These are phyloP conservation scores for Ictalurus furcatus DNA, from an alignment of 2,113 vertebrate genomes.

Conservation along the genomic window DNA sequence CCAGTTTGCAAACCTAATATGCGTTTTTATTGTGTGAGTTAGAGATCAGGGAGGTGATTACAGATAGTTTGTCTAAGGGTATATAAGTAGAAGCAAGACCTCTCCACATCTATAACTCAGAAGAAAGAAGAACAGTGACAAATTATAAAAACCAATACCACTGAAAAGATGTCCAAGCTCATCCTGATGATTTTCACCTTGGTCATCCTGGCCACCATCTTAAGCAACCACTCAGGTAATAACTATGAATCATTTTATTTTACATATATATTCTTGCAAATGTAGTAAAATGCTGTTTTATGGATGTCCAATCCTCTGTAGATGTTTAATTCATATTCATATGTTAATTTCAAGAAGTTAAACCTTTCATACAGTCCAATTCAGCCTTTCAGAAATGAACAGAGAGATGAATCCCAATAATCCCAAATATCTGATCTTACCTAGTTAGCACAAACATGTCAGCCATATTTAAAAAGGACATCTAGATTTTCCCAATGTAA, in stretches of 20 bases:
- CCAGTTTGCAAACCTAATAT: neutral
- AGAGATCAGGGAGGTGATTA: neutral
- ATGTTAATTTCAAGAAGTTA: neutral
- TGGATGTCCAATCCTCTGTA: neutral
- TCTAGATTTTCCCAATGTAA: neutral
- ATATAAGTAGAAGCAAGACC: constrained; percentile 23
- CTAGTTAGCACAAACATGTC: neutral
- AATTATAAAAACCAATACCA: neutral
- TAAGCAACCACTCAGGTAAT: constrained; percentile 58
- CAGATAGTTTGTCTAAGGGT: neutral
- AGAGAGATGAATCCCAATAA: neutral
- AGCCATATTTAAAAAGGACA: neutral
- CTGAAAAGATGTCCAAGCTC: constrained; percentile 60
- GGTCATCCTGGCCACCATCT: constrained; percentile 52
- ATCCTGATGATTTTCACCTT: constrained; percentile 51
- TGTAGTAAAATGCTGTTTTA: neutral
- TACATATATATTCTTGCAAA: neutral
- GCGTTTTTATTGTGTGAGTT: neutral
- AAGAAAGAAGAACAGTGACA: neutral
- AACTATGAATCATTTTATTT: neutral
- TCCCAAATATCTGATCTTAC: neutral
- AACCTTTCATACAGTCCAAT: neutral
- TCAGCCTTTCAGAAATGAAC: neutral
- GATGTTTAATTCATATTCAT: neutral
- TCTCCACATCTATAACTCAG: neutral